phyloP scores from a whole-genome alignment of 2,113 vertebrate species.

The Pipa parva region DNA sequence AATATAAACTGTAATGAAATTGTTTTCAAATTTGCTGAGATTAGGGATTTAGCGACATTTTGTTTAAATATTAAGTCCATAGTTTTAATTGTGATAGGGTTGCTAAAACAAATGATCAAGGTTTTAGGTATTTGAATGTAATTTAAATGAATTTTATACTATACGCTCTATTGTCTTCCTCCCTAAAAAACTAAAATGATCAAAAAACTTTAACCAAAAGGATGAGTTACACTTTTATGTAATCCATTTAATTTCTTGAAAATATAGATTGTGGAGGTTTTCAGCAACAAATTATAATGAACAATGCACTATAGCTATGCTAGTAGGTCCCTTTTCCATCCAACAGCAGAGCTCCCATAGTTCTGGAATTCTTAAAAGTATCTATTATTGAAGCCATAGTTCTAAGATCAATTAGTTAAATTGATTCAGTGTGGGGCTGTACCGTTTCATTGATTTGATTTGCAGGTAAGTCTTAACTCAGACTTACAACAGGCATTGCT shows the following conservation, averaged over 20 bases:
- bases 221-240: background rate
- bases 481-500: slow-evolving; percentile 19
- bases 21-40: too few relatives aligned
- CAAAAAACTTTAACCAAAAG: background rate
- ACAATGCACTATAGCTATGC: background rate
- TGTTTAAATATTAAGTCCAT: too few relatives aligned
- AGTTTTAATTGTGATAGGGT: too few relatives aligned
- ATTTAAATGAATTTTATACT: too few relatives aligned
- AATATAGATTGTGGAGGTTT: background rate
- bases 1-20: too few relatives aligned
- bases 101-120: too few relatives aligned
- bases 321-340: background rate
- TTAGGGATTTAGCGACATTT: too few relatives aligned
- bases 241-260: background rate
- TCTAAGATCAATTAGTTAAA: slow-evolving; percentile 8
- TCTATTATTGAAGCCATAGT: slow-evolving; percentile 9
- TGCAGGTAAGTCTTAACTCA: slow-evolving; percentile 20
- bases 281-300: background rate
- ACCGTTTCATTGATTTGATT: slow-evolving; percentile 23
- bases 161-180: background rate
- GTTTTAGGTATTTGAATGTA: too few relatives aligned
- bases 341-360: background rate
- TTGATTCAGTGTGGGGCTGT: slow-evolving; percentile 3
- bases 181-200: background rate
- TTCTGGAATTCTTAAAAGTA: background rate